Evolutionary conservation across 2,113 vertebrate species (phyloP).

Genomic region (Sula dactylatra): DNA sequence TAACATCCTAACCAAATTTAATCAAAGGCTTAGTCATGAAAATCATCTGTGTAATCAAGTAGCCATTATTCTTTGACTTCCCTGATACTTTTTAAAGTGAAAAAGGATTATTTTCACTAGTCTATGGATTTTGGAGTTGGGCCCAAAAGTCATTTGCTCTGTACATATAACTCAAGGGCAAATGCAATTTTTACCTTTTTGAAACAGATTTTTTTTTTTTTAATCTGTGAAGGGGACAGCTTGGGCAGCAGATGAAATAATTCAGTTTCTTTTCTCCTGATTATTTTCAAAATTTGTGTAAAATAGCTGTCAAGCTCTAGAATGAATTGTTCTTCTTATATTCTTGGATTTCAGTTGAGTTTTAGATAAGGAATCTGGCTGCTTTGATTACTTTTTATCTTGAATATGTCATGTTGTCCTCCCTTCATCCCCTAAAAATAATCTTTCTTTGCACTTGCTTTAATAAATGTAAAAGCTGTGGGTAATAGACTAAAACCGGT

Average conservation of each 20-base stretch:
- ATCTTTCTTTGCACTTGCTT: conserved; percentile 10
- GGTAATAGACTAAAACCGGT: conserved; percentile 18
- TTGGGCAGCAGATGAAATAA: background rate
- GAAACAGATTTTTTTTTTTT: background rate
- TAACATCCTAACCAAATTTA: background rate
- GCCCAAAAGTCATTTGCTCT: background rate
- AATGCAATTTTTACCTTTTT: background rate
- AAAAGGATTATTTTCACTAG: background rate
- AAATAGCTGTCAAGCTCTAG: background rate
- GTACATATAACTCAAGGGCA: background rate
- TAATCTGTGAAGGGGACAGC: background rate
- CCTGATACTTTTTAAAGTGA: background rate
- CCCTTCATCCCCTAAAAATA: background rate
- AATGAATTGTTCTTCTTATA: background rate
- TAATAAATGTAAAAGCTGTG: conserved; percentile 2
- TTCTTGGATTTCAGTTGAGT: background rate
- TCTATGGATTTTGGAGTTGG: background rate
- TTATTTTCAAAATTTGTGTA: conserved; percentile 25
- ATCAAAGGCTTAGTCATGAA: background rate
- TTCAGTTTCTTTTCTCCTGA: background rate
- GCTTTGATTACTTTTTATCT: conserved; percentile 30
- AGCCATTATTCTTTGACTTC: background rate
- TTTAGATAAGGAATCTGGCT: conserved; percentile 20
- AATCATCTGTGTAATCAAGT: background rate
- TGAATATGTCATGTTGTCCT: conserved; percentile 1